Conservation (phyloP, 2,113 vertebrate genomes). For the Lonchura striata region DNA sequence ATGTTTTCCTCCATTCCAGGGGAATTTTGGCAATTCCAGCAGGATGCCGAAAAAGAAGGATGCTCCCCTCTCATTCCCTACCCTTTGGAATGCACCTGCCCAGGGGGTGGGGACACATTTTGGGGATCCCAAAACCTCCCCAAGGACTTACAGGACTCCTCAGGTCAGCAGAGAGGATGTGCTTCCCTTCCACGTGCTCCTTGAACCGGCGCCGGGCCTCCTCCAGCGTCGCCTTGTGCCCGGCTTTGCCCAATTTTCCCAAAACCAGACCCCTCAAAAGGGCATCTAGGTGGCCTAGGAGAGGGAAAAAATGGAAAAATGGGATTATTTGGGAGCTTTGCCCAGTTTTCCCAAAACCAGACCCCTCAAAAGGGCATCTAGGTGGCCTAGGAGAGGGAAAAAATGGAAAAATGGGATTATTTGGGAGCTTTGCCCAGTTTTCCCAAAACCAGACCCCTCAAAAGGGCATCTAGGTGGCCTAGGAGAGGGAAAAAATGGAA, state of each 20-base stretch:
- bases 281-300: conserved; percentile 90
- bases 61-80: too few species aligned
- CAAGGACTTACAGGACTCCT: conserved; percentile 86
- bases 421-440: neutral
- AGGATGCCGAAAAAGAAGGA: neutral
- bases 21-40: neutral
- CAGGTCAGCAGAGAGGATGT: conserved; percentile 88
- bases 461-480: too few species aligned
- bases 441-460: too few species aligned
- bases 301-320: fast-evolving
- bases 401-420: neutral
- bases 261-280: conserved; percentile 90
- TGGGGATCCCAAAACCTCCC: neutral
- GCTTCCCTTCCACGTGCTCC: conserved; percentile 93
- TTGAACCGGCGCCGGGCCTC: conserved; percentile 94
- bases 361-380: neutral
- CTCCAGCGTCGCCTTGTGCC: conserved; percentile 92
- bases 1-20: neutral
- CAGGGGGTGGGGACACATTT: neutral
- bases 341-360: conserved; percentile 82
- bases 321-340: conserved; percentile 65
- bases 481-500: too few species aligned
- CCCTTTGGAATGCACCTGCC: neutral
- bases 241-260: conserved; percentile 94
- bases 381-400: neutral